Evolutionary conservation across 2,888 invertebrate species (phyloP).

Genomic region (Drosophila algonquin): DNA sequence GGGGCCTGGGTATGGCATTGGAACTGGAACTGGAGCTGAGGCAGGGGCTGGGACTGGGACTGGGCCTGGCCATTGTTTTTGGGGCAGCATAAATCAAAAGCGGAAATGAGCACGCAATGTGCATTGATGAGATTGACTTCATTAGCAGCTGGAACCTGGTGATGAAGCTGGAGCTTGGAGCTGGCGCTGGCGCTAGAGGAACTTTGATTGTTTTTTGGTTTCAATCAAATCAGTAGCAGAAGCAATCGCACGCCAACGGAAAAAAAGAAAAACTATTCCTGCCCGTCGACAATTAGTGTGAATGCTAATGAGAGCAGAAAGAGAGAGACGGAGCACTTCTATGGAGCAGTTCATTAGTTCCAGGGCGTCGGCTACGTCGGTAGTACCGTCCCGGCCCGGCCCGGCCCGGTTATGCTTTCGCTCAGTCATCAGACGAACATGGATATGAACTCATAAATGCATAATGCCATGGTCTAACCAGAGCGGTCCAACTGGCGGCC

Average conservation of each 20-base stretch:
- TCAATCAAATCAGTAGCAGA: conserved; percentile 68
- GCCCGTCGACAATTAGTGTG: conserved; percentile 62
- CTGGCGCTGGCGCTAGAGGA: conserved; percentile 38
- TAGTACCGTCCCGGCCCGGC: neutral
- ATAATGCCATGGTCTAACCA: conserved; percentile 35
- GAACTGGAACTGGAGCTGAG: too few species aligned
- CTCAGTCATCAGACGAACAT: neutral
- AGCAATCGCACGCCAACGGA: neutral
- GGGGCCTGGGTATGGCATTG: neutral
- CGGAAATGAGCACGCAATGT: conserved; percentile 66
- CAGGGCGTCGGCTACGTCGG: conserved; percentile 25
- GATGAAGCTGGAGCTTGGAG: neutral
- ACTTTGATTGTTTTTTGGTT: conserved; percentile 71
- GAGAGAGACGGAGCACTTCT: conserved; percentile 29
- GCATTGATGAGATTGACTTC: conserved; percentile 70
- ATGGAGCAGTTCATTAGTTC: conserved; percentile 64
- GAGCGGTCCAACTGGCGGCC: conserved; percentile 16
- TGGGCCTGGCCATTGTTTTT: neutral
- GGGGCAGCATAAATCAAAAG: conserved; percentile 66
- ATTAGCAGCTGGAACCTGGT: conserved; percentile 57
- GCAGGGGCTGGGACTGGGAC: too few species aligned
- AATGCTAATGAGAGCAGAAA: conserved; percentile 70
- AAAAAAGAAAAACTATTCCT: conserved; percentile 49
- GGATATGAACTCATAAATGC: conserved; percentile 46
- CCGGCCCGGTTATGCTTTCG: neutral